Percentiles rank a stretch among this genome's conserved stretches.
Conservation (phyloP, 2,888 invertebrate genomes). For the Zele albiditarsus region DNA sequence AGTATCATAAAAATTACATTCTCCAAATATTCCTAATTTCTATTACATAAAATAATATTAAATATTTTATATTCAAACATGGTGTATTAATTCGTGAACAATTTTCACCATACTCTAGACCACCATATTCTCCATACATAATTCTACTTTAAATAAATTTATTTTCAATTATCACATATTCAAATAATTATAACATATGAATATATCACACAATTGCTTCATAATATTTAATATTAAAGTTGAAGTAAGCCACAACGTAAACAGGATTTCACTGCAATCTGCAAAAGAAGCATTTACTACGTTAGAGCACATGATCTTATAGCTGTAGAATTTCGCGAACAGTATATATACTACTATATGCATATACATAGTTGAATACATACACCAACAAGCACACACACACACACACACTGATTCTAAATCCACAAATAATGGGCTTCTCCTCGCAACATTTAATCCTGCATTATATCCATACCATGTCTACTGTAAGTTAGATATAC, state of each 20-base stretch:
- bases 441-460: conserved; percentile 54
- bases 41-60: too few species aligned
- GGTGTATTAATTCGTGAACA: too few species aligned
- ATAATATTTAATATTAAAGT: conserved; percentile 1
- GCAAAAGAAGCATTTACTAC: background rate
- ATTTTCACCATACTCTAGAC: too few species aligned
- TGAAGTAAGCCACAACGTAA: background rate
- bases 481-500: background rate
- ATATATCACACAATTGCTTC: background rate
- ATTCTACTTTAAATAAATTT: background rate
- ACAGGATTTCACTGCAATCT: background rate
- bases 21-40: too few species aligned
- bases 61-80: too few species aligned
- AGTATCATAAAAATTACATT: too few species aligned
- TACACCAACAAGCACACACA: background rate
- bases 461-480: conserved; percentile 54
- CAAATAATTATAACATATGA: background rate
- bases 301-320: background rate
- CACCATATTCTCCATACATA: background rate
- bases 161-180: background rate
- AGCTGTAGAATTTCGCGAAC: background rate
- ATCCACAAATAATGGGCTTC: conserved; percentile 59
- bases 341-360: background rate
- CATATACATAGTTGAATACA: background rate
- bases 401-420: conserved; percentile 55